Evolutionary conservation across 2,888 invertebrate species (phyloP).

Genomic region (Drosophila ezoana): DNA sequence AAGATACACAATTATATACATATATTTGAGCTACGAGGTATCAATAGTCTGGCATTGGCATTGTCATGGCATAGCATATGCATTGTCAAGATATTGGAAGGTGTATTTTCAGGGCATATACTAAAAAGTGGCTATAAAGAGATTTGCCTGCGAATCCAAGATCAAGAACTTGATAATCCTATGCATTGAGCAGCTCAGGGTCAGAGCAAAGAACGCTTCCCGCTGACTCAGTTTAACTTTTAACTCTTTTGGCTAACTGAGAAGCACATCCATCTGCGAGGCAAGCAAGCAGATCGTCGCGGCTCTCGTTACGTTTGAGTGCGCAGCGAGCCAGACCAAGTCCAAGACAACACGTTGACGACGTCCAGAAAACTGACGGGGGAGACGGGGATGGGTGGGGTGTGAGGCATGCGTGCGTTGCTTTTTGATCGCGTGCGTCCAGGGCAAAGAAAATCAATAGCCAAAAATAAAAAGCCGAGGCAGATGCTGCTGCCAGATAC

Average conservation of each 20-base stretch:
- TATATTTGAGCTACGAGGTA: too few species aligned
- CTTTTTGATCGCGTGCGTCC: constrained; percentile 65
- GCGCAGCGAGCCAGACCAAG: constrained; percentile 34
- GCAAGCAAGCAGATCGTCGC: constrained; percentile 10
- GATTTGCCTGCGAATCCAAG: neutral
- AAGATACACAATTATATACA: too few species aligned
- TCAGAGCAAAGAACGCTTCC: constrained; percentile 1
- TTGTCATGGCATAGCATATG: too few species aligned
- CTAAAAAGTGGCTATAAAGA: neutral
- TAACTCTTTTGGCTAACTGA: neutral
- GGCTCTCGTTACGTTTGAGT: constrained; percentile 44
- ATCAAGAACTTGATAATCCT: neutral
- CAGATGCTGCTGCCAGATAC: constrained; percentile 52
- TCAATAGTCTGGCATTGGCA: too few species aligned
- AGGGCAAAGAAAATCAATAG: constrained; percentile 65
- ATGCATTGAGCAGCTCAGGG: constrained; percentile 6
- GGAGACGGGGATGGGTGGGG: neutral
- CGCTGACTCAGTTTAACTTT: neutral
- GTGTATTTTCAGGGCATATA: neutral
- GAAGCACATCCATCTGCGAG: constrained; percentile 18
- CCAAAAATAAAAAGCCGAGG: constrained; percentile 48
- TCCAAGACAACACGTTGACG: constrained; percentile 28
- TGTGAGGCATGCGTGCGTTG: constrained; percentile 56
- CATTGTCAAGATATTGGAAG: too few species aligned
- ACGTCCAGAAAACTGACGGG: constrained; percentile 9